phyloP scores from a whole-genome alignment of 2,113 vertebrate species.

The Paramisgurnus dabryanus region DNA sequence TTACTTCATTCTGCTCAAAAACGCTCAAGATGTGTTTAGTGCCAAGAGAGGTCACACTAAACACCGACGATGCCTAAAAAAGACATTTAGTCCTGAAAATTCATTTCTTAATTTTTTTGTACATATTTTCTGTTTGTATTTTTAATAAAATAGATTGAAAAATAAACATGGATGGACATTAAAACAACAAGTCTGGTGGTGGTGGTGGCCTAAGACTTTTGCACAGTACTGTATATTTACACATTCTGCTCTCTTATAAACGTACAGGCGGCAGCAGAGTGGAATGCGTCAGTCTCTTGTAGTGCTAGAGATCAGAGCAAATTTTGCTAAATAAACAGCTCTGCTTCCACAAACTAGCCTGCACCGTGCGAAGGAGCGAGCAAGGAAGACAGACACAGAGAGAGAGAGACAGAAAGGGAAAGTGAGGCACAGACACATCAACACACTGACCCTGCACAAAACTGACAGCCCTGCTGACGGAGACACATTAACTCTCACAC shows the following conservation, averaged over 20 bases:
- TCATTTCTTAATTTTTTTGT: too few species aligned
- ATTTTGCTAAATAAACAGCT: slow-evolving; percentile 41
- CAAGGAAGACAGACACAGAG: neutral
- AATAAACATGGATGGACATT: too few species aligned
- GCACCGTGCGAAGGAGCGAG: slow-evolving; percentile 22
- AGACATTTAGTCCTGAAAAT: too few species aligned
- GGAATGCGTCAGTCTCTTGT: slow-evolving; percentile 5
- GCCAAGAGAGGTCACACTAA: too few species aligned
- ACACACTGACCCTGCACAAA: slow-evolving; percentile 41
- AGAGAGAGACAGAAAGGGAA: slow-evolving; percentile 46
- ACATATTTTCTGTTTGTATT: too few species aligned
- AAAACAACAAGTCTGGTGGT: too few species aligned
- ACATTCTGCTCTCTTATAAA: neutral
- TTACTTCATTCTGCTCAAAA: too few species aligned
- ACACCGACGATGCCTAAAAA: too few species aligned
- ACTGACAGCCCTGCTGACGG: slow-evolving; percentile 46
- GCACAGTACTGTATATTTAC: neutral
- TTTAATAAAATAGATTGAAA: too few species aligned
- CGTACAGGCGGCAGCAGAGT: neutral
- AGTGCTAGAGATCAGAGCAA: slow-evolving; percentile 34
- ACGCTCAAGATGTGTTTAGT: too few species aligned
- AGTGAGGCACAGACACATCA: slow-evolving; percentile 47
- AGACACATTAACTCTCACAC: slow-evolving; percentile 36
- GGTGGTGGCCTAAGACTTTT: too few species aligned
- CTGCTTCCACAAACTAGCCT: slow-evolving; percentile 16